Conservation (phyloP, 2,113 vertebrate genomes). For the Hipposideros armiger region DNA sequence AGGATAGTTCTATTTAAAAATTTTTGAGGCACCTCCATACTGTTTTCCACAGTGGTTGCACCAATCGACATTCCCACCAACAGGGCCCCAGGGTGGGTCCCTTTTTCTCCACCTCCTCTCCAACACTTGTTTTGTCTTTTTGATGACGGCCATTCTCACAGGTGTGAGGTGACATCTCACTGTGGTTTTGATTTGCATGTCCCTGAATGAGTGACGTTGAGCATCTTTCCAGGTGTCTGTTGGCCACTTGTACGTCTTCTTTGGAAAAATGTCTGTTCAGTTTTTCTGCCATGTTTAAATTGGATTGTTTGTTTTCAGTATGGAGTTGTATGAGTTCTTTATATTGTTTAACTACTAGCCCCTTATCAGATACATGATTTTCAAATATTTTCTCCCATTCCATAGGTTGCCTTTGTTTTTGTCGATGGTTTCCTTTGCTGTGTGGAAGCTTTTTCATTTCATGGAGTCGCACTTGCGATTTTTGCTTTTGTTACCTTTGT, state of each 20-base stretch:
- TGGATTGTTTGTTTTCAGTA: neutral
- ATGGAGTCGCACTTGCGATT: accelerated
- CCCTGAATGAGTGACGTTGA: neutral
- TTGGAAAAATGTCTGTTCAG: neutral
- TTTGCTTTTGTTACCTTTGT: neutral
- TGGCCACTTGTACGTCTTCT: neutral
- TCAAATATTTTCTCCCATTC: accelerated
- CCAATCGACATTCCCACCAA: too few species aligned
- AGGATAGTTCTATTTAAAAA: accelerated
- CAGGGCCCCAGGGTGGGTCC: too few species aligned
- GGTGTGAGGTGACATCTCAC: accelerated
- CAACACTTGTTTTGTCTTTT: accelerated
- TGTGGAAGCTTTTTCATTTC: neutral
- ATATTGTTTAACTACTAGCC: accelerated
- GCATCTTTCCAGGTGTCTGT: accelerated
- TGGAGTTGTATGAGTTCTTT: too few species aligned
- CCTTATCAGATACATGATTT: accelerated
- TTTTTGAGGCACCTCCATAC: accelerated
- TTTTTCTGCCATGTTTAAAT: neutral
- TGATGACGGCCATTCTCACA: accelerated
- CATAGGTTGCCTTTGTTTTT: accelerated
- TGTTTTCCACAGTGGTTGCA: too few species aligned
- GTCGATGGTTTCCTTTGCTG: accelerated
- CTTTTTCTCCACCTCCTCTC: neutral
- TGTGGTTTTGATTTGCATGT: neutral